phyloP scores from a whole-genome alignment of 2,797 vertebrate genomes.

The Cossypha dichroa region DNA sequence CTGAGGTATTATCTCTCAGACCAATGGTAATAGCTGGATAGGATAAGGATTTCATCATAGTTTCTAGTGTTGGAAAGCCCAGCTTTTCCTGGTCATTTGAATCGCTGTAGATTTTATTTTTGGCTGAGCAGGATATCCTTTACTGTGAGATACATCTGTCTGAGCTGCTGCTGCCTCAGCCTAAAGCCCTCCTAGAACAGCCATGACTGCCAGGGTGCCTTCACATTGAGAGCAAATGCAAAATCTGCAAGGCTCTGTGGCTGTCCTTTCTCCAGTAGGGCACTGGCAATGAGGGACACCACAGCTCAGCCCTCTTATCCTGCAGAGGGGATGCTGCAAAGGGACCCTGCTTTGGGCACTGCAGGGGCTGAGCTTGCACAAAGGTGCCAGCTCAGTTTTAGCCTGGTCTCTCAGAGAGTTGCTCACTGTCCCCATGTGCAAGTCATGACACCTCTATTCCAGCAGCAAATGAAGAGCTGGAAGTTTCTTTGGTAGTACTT shows the following conservation, averaged over 20 bases:
- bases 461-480: neutral
- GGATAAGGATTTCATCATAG: neutral
- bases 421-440: neutral
- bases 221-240: neutral
- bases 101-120: neutral
- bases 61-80: neutral
- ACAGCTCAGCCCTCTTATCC: neutral
- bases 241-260: neutral
- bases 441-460: neutral
- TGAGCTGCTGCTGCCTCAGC: neutral
- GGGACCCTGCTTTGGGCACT: neutral
- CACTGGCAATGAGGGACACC: fast-evolving
- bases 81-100: neutral
- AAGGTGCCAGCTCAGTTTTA: neutral
- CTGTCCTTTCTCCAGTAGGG: neutral
- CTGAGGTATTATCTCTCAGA: neutral
- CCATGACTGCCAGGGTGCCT: neutral
- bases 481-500: neutral
- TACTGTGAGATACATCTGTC: neutral
- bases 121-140: neutral
- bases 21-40: neutral
- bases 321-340: neutral
- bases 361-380: neutral
- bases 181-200: neutral
- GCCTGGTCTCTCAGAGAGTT: neutral